Evolutionary conservation across 2,888 invertebrate genomes (phyloP).

Genomic region (Trichopria drosophilae): DNA sequence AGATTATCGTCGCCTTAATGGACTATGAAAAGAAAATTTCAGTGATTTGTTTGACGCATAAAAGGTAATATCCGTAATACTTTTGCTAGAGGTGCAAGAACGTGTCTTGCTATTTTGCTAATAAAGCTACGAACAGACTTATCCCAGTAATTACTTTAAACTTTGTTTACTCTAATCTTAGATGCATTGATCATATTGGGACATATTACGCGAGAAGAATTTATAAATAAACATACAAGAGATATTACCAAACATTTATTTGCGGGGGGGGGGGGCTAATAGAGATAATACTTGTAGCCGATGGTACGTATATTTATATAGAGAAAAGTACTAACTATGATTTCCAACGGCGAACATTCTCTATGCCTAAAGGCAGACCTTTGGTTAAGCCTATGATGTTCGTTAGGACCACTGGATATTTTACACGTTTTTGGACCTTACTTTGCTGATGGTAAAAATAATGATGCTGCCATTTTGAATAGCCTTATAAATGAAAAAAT

Average conservation of each 20-base stretch:
- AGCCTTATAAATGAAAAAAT: too few relatives aligned
- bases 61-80: conserved; percentile 8
- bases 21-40: conserved; percentile 10
- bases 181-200: conserved; percentile 10
- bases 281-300: too few relatives aligned
- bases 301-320: conserved; percentile 11
- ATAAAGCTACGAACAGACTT: conserved; percentile 6
- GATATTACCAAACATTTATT: conserved; percentile 5
- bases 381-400: conserved; percentile 14
- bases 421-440: conserved; percentile 15
- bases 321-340: conserved; percentile 14
- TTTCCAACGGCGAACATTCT: conserved; percentile 10
- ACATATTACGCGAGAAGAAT: conserved; percentile 4
- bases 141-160: conserved; percentile 5
- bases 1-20: conserved; percentile 10
- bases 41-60: conserved; percentile 6
- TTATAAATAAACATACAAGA: conserved; percentile 10
- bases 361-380: conserved; percentile 12
- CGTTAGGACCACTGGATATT: conserved; percentile 17
- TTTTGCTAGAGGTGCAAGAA: conserved; percentile 7
- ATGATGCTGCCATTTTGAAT: conserved; percentile 18
- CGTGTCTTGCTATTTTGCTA: conserved; percentile 10
- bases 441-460: conserved; percentile 15
- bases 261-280: conserved; percentile 7
- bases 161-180: conserved; percentile 12